Evolutionary conservation across 2,113 vertebrate genomes (phyloP).

Genomic region (Carlito syrichta): DNA sequence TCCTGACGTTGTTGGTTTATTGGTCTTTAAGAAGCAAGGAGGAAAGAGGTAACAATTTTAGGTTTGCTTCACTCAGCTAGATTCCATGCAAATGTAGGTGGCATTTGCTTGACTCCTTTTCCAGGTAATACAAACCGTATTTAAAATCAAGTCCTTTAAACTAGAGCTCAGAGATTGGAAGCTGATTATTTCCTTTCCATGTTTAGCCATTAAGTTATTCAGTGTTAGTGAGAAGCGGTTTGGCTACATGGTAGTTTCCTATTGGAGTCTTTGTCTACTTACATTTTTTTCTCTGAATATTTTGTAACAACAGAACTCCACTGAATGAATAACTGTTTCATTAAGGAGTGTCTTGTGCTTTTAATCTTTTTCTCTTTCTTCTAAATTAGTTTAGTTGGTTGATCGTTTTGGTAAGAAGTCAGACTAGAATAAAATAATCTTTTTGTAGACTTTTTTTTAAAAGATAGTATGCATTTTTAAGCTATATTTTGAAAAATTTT

Average conservation of each 20-base stretch:
- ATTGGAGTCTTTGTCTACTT: not conserved
- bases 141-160: not conserved
- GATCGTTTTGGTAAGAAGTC: not conserved
- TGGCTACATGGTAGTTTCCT: not conserved
- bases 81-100: not conserved
- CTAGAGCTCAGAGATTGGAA: not conserved
- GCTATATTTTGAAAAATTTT: not conserved
- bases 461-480: not conserved
- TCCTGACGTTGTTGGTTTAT: not conserved
- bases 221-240: not conserved
- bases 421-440: not conserved
- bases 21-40: too few relatives aligned
- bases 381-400: not conserved
- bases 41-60: too few relatives aligned
- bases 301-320: not conserved
- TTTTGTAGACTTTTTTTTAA: not conserved
- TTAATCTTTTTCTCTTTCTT: not conserved
- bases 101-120: not conserved
- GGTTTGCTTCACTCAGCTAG: too few relatives aligned
- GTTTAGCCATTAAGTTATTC: not conserved
- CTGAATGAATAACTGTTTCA: not conserved
- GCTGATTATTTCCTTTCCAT: not conserved
- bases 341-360: not conserved
- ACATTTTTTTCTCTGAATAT: constrained; percentile 10
- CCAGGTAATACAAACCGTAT: not conserved